Evolutionary conservation across 2,797 vertebrate species (phyloP).

Genomic region (Onychomys torridus): DNA sequence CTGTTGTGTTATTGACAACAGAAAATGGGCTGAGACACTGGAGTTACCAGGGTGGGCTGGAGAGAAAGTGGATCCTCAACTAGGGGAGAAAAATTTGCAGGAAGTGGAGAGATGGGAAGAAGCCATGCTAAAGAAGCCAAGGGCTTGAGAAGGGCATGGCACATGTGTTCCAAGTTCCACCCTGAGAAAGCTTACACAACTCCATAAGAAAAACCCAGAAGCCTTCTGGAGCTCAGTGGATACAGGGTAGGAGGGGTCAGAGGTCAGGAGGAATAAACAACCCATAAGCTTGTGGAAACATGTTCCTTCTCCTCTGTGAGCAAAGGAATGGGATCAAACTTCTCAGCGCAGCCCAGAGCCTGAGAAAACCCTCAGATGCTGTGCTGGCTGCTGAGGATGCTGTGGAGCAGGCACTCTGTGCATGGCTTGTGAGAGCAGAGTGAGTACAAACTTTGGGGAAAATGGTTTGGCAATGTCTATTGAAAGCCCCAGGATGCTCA

Average conservation of each 20-base stretch:
- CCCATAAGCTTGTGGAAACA: not conserved
- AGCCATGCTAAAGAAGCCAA: not conserved
- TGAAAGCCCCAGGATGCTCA: not conserved
- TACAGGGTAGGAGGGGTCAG: not conserved
- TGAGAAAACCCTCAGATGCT: not conserved
- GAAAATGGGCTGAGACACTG: not conserved
- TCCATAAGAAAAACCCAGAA: not conserved
- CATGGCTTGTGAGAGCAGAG: constrained; percentile 53
- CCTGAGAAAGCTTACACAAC: not conserved
- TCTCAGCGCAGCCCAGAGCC: not conserved
- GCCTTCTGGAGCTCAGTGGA: not conserved
- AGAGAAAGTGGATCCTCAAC: not conserved
- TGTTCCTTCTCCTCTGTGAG: not conserved
- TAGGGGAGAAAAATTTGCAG: not conserved
- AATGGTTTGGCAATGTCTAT: not conserved
- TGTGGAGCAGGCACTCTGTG: not conserved
- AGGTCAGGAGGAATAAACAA: not conserved
- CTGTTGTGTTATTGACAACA: not conserved
- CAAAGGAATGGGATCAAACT: constrained; percentile 49
- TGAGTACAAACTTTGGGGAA: constrained; percentile 44
- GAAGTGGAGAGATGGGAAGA: not conserved
- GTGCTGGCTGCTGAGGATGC: not conserved
- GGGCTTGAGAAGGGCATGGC: too few relatives aligned
- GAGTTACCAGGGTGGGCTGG: not conserved
- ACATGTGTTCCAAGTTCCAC: fast-evolving